Base-by-base conservation (phyloP, 2,888 invertebrate species). In the Zygaena filipendulae region DNA sequence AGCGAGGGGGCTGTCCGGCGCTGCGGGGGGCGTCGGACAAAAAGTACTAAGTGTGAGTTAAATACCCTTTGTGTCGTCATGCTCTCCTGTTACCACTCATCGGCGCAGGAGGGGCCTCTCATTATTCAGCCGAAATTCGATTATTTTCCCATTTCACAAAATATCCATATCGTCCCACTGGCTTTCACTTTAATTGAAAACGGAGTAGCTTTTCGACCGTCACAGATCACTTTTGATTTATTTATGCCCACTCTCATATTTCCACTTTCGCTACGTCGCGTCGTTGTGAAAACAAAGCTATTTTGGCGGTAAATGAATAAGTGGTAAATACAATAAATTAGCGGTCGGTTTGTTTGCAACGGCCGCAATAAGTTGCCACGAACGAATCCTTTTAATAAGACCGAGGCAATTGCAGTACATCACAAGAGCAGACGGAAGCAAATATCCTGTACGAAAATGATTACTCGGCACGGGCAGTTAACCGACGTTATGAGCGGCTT, bases 41-140 rank as follows among this genome's bases (percentile, higher is more conserved):
- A 77, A 75, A 77, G 70, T 72, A 71, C 74, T 75, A 79, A 79
- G 75, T 74, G 69, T 59, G 60, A 72, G 67, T 75, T 79, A 79
- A 79, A 77, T 77, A 77, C 75, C 77, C 75, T 75, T 77, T 79
- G 75, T 77, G 68, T 60, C 53, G 58, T 50, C 52, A 50, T 57
- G 49, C 61, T 66, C 63, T 62, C 61, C 60, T 68, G 69, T 52
- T 58, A 49, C 64, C 57, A 66, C 70, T 66, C 67, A 66, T 61
- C 63, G 58, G 48, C 47, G 41, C 41, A 42, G 43, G 61, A 69
- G 72, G 70, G 72, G 59, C 62, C 69, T 64, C 71, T 74, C 74
- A 79, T 77, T 79, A 79, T 79, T 79, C 75, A 70, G 72, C 53
- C 52, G 58, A 70, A 77, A 79, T 75, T 79, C 70, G 79, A 79